These are phyloP conservation scores for Perca flavescens DNA, from an alignment of 2,113 vertebrate genomes.

Conservation along the genomic window DNA sequence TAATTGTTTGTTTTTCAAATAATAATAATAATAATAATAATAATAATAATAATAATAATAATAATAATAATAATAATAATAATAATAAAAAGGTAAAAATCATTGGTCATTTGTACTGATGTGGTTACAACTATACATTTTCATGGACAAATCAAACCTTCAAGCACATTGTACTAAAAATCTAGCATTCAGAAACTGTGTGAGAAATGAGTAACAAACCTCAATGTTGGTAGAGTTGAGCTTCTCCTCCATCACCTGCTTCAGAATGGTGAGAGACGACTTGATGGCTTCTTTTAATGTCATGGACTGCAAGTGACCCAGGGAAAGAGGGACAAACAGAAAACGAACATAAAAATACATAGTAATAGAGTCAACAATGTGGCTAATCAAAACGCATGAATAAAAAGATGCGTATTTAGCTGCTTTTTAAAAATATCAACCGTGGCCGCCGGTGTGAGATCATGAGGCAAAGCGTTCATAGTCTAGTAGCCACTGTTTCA, in stretches of 20 bases:
- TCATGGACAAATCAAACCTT: neutral
- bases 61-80: neutral
- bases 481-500: too few relatives aligned
- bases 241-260: slow-evolving; percentile 99
- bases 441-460: too few relatives aligned
- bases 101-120: neutral
- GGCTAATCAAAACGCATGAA: too few relatives aligned
- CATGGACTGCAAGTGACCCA: slow-evolving; percentile 89
- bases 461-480: too few relatives aligned
- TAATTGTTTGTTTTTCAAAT: neutral
- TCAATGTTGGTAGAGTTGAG: slow-evolving; percentile 99
- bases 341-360: neutral
- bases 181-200: neutral
- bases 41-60: neutral
- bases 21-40: neutral
- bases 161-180: neutral
- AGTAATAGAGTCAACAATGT: too few relatives aligned
- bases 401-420: too few relatives aligned
- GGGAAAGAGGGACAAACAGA: slow-evolving; percentile 4
- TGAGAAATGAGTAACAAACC: slow-evolving; percentile 79
- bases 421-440: too few relatives aligned
- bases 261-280: slow-evolving; percentile 97
- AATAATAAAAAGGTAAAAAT: neutral
- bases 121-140: neutral
- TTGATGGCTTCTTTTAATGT: slow-evolving; percentile 99